Conservation (phyloP, 2,113 vertebrate species). For the Sialia sialis region DNA sequence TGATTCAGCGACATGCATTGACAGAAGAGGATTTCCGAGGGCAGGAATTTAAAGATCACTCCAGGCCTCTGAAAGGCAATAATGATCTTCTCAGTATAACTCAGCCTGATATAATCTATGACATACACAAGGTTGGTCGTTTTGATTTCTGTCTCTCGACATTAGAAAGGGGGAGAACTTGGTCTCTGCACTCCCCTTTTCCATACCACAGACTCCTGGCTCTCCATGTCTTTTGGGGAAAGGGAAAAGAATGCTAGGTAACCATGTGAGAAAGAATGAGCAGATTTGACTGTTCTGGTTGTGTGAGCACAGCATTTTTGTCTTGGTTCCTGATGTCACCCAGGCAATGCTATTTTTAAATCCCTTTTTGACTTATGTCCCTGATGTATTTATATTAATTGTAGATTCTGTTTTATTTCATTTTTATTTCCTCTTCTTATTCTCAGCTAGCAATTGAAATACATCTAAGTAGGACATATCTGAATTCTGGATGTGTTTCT, state of each 20-base stretch:
- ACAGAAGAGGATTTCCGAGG: constrained; percentile 87
- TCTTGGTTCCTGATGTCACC: not conserved
- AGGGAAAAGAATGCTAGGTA: not conserved
- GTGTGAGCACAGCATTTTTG: not conserved
- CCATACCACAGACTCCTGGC: not conserved
- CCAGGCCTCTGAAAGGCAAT: constrained; percentile 86
- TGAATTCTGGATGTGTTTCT: constrained; percentile 8
- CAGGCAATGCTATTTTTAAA: not conserved
- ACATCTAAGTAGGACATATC: not conserved
- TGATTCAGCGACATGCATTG: constrained; percentile 86
- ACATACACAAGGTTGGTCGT: constrained; percentile 88
- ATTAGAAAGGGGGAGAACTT: not conserved
- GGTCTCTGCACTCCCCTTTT: not conserved
- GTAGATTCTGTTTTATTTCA: not conserved
- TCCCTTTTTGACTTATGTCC: not conserved
- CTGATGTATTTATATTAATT: not conserved
- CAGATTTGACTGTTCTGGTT: constrained; percentile 36
- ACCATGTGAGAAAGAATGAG: not conserved
- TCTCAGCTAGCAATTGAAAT: not conserved
- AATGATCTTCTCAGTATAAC: constrained; percentile 95
- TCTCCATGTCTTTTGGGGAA: not conserved
- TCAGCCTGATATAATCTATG: constrained; percentile 82
- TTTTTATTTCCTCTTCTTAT: not conserved
- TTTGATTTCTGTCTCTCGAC: not conserved
- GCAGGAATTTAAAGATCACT: constrained; percentile 86